Conservation (phyloP, 2,113 vertebrate species). For the Plecotus auritus region DNA sequence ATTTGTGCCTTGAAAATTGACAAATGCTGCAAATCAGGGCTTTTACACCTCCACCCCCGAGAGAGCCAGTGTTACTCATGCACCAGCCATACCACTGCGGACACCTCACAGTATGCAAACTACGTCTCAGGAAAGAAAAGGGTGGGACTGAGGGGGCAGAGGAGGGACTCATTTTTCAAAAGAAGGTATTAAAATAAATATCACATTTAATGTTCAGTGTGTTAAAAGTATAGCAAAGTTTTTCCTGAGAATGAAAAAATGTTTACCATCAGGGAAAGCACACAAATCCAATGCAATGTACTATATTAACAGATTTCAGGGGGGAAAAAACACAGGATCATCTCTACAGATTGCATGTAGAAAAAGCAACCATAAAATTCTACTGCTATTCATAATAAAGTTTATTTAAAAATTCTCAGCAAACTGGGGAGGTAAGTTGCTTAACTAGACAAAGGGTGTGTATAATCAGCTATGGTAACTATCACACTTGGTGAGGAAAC, state of each 20-base stretch:
- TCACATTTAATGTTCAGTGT: neutral
- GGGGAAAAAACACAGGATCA: fast-evolving
- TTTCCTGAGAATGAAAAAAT: neutral
- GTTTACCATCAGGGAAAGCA: neutral
- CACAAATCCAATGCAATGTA: neutral
- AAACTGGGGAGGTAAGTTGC: too few relatives aligned
- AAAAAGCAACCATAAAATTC: neutral
- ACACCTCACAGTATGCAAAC: neutral
- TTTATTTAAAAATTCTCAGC: neutral
- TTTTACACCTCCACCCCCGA: too few relatives aligned
- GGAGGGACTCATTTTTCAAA: neutral
- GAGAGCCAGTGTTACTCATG: neutral
- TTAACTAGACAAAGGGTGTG: neutral
- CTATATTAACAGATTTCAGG: neutral
- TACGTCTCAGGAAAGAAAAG: neutral
- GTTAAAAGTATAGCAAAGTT: neutral
- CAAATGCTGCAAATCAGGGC: neutral
- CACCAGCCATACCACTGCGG: neutral
- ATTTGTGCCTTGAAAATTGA: fast-evolving
- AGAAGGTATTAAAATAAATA: neutral
- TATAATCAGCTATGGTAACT: fast-evolving
- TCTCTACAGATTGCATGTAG: neutral
- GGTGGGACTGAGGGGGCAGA: too few relatives aligned
- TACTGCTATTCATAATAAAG: fast-evolving
- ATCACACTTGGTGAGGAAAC: neutral